Evolutionary conservation across 1,140 invertebrate genomes (phyloP), one percentile per base, ranked within the genome.

Genomic region (Branchinecta lynchi): DNA sequence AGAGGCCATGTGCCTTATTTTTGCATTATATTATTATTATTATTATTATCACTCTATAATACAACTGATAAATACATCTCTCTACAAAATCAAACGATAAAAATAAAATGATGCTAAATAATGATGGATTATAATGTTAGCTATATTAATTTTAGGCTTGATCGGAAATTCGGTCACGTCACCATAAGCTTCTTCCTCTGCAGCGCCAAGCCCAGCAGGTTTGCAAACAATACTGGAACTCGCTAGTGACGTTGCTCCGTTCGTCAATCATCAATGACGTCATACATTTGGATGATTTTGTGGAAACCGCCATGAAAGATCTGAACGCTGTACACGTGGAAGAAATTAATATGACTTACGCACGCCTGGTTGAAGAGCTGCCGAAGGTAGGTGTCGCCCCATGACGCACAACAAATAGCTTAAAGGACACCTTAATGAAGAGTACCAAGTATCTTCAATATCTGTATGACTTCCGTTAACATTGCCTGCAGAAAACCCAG

Each of bases 341-440:
- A 60, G 51, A 60, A 60, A 60, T 60, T 20, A 15, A 12, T 3
- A 60, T 20, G 6, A 60, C 2, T 60, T 60, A 60, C 6, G 51
- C 51, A 20, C 51, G 17, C 3, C 12, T 69, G n/a, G 43, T 70
- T 66, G 10, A 43, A 43, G 20, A 32, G n/a, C 3, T 73, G 0
- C 15, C 17, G 43, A 17, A 68, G 12, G 32, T n/a, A 68, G 43
- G 69, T 73, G 32, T 32, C 32, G 32, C 32, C 32, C 5, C 32
- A 5, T 32, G 32, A 3, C 32, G 32, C 32, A 32, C n/a, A n/a
- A n/a, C n/a, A n/a, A n/a, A n/a, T n/a, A n/a, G n/a, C n/a, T n/a
- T n/a, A n/a, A n/a, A n/a, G n/a, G n/a, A n/a, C n/a, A n/a, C n/a
- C n/a, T n/a, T n/a, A n/a, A n/a, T n/a, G n/a, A n/a, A n/a, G n/a